Base-by-base conservation (phyloP, 2,797 vertebrate species). In the Coranthus polyacanthus region DNA sequence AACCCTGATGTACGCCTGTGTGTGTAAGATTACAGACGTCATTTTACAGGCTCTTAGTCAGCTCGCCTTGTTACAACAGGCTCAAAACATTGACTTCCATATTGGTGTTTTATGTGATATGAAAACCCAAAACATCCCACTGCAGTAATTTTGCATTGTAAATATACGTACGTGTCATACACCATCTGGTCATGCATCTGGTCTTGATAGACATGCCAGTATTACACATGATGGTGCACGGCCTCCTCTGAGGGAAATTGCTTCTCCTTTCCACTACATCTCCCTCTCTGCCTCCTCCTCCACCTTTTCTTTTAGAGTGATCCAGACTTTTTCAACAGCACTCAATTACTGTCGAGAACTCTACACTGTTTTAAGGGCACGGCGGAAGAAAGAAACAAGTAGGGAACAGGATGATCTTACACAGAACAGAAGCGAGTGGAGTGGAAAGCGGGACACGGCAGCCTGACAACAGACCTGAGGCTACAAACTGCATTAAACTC, bases 401-500 rank as follows among this genome's bases (percentile, higher is more conserved):
- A 34, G 37, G 46, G 75, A 82, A 78, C 68, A 81, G 62, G 63
- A 78, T 70, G 81, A 83, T 84, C 78, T 85, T 69, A 72, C 65
- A 66, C 8, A 22, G 42, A 72, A 64, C 45, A 70, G 38, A 71
- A 62, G 39, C 5, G 41, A 87, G 74, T 32, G 38, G 45, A 73
- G 54, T 59, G 62, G 64, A 89, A 88, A 83, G 66, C 45, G 1
- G 73, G 60, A 76, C 67, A 78, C 37, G 3, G 65, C 52, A 46
- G 68, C 41, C 54, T 54, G 71, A 75, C 72, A 82, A 60, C 63
- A 72, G 43, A 78, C 88, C 79, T 57, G 1, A 81, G 86, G 85
- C 84, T 60, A 81, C 54, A 82, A 85, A 82, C 62, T 75, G 80
- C 82, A 83, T 88, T 84, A 80, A 81, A 84, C 41, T 77, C 70